These are phyloP conservation scores for Muraenolepis orangiensis DNA, from an alignment of 2,797 vertebrate species.

Conservation along the genomic window DNA sequence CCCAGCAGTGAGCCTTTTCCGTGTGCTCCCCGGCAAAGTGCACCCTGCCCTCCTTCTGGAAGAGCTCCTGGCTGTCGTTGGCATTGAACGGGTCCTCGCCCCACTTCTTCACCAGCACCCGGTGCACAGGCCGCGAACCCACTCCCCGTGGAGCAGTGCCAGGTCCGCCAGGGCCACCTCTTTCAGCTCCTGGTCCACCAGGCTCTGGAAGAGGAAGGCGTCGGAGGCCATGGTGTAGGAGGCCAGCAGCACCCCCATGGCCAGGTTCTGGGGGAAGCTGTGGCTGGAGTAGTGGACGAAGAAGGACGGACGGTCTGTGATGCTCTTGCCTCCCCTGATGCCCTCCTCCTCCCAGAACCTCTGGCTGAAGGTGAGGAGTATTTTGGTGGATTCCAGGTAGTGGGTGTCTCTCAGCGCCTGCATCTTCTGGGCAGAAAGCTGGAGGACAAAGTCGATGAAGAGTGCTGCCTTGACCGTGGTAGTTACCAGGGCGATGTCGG, in stretches of 20 bases:
- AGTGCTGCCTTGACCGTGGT: slow-evolving; percentile 77
- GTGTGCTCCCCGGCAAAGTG: slow-evolving; percentile 84
- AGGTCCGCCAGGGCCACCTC: slow-evolving; percentile 73
- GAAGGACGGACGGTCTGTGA: slow-evolving; percentile 77
- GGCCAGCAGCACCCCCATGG: slow-evolving; percentile 74
- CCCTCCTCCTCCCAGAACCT: slow-evolving; percentile 81
- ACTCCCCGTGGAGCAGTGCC: slow-evolving; percentile 77
- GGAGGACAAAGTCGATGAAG: slow-evolving; percentile 75
- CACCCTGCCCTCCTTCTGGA: slow-evolving; percentile 68
- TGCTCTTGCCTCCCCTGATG: slow-evolving; percentile 80
- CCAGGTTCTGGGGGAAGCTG: slow-evolving; percentile 51
- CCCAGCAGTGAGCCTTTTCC: slow-evolving; percentile 80
- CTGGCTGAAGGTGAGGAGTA: slow-evolving; percentile 75
- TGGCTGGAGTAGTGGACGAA: slow-evolving; percentile 81
- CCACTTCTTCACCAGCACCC: slow-evolving; percentile 79
- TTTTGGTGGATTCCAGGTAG: slow-evolving; percentile 81
- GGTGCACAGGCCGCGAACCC: slow-evolving; percentile 65
- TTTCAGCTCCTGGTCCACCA: slow-evolving; percentile 64
- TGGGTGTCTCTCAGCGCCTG: slow-evolving; percentile 76
- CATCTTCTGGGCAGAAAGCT: slow-evolving; percentile 68
- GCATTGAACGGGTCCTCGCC: slow-evolving; percentile 74
- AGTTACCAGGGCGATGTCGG: slow-evolving; percentile 74
- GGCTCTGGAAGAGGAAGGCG: slow-evolving; percentile 70
- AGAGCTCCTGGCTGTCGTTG: slow-evolving; percentile 68
- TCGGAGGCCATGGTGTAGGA: slow-evolving; percentile 83